Percentiles rank a stretch among this genome's conserved stretches.
Conservation (phyloP, 1,140 invertebrate genomes). For the Hyphantria cunea region DNA sequence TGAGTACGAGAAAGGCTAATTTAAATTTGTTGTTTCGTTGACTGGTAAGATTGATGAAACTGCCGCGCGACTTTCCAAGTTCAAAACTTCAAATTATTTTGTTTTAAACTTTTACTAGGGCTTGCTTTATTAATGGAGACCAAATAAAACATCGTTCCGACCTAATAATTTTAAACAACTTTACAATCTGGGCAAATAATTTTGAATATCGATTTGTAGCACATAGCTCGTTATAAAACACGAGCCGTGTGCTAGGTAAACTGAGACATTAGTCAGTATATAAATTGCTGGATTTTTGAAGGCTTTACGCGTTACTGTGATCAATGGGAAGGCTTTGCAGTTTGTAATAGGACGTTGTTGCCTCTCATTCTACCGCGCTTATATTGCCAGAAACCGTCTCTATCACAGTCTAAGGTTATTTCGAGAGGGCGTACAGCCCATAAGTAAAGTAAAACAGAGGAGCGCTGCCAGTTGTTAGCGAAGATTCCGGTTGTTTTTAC, state of each 20-base stretch:
- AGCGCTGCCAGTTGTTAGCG: slow-evolving; percentile 63
- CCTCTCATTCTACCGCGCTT: slow-evolving; percentile 32
- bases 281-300: slow-evolving; percentile 74
- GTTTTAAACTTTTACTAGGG: slow-evolving; percentile 17
- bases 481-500: slow-evolving; percentile 49
- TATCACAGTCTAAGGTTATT: slow-evolving; percentile 45
- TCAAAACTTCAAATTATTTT: slow-evolving; percentile 40
- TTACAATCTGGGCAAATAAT: too few relatives aligned
- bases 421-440: slow-evolving; percentile 43
- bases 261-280: slow-evolving; percentile 45
- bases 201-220: not conserved
- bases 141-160: slow-evolving; percentile 13
- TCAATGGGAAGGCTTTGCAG: slow-evolving; percentile 67
- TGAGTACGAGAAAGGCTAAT: slow-evolving; percentile 29
- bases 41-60: slow-evolving; percentile 45
- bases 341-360: slow-evolving; percentile 58
- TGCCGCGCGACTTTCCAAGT: slow-evolving; percentile 40
- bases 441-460: slow-evolving; percentile 31
- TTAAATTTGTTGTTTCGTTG: slow-evolving; percentile 43
- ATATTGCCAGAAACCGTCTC: slow-evolving; percentile 34
- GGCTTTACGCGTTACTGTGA: slow-evolving; percentile 74
- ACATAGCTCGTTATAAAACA: slow-evolving; percentile 8
- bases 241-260: slow-evolving; percentile 1
- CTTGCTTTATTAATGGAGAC: slow-evolving; percentile 17
- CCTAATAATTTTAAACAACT: slow-evolving; percentile 12